Conservation (phyloP, 2,797 vertebrate species). For the Gymnodraco acuticeps region DNA sequence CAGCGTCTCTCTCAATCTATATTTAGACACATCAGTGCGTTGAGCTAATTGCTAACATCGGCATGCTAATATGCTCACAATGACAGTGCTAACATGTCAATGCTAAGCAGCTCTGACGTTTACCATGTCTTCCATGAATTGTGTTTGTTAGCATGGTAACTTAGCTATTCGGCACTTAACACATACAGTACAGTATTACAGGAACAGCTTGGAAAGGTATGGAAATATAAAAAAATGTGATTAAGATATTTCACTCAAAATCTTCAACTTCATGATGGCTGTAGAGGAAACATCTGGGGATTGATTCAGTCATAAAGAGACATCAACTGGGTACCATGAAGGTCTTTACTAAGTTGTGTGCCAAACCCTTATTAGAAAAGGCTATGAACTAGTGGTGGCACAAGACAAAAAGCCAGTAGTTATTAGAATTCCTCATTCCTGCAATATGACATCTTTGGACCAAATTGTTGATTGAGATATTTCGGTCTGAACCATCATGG, state of each 20-base stretch:
- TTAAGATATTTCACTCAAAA: not conserved
- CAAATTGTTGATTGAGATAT: not conserved
- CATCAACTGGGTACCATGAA: not conserved
- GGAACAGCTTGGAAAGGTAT: not conserved
- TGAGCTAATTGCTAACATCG: not conserved
- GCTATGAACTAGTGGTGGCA: not conserved
- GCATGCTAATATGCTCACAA: not conserved
- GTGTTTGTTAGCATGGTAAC: no score
- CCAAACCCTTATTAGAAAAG: not conserved
- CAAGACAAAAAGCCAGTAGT: not conserved
- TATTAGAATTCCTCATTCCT: not conserved
- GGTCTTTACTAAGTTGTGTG: not conserved
- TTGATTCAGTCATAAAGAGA: not conserved
- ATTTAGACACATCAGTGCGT: not conserved
- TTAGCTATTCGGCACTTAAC: not conserved
- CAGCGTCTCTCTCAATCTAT: not conserved
- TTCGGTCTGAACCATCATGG: not conserved
- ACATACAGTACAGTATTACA: not conserved
- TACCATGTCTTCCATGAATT: not conserved
- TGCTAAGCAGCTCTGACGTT: not conserved
- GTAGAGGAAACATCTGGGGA: not conserved
- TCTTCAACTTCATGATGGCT: not conserved
- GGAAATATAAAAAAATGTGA: not conserved
- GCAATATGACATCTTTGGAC: not conserved
- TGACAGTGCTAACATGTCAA: conserved; percentile 7